Base-by-base conservation (phyloP, 2,888 invertebrate genomes). In the Mesochorus sp. region DNA sequence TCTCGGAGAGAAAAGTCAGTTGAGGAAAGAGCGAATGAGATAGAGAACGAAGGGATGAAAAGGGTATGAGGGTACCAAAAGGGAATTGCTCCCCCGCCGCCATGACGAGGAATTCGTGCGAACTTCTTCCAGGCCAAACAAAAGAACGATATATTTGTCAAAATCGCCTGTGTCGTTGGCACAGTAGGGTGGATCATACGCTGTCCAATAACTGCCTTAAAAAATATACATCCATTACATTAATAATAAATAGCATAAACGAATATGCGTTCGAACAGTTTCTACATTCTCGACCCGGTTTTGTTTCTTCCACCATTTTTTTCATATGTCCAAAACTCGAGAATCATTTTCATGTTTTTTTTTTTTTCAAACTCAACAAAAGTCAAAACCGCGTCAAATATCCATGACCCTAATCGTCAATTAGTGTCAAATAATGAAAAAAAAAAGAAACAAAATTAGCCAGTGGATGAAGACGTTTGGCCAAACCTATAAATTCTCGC, bases 1-100 rank as follows among this genome's bases (percentile, higher is more conserved):
- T 79, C 82, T 80, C 55, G 78, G 37, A 49, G 73, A 57, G 49
- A 37, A 72, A 37, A 72, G 70, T 70, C 57, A 67, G 79, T 57
- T 78, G 72, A 79, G 64, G 64, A 42, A 70, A 76, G 31, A 44
- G 26, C 31, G 21, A 44, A 6, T 28, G 53, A 31, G 31, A 47
- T 17, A 31, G 47, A 62, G 14, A 34, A 76, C 24, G 44, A 68
- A 74, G 77, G 55, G 66, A 59, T 62, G 67, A 59, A 62, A 67
- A 76, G 70, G 47, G 47, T 31, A 24, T 26, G 37, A 66, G 14
- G 17, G n/a, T n/a, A n/a, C n/a, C 70, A 72, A 73, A 77, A 74
- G 66, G 77, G 71, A 71, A 72, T 77, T 64, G 73, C 55, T 73
- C 44, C 59, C 74, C 76, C 80, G 79, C 37, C 28, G 75, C 28